phyloP scores from a whole-genome alignment of 2,888 invertebrate species.

The Cinara cedri region DNA sequence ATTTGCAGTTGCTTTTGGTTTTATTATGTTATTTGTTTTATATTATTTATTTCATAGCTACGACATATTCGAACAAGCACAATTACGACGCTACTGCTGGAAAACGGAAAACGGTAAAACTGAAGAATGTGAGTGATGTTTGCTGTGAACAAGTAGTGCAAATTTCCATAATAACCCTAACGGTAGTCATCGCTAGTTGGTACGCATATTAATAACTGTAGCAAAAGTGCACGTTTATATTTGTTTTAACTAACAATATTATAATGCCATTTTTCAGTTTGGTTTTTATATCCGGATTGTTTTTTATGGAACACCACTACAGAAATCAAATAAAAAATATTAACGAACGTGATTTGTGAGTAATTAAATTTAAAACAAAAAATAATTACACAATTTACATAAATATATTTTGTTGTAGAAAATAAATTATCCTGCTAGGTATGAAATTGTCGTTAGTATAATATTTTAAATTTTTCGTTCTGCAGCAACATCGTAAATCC shows the following conservation, averaged over 20 bases:
- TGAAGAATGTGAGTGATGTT: background rate
- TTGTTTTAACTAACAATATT: background rate
- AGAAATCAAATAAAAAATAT: conserved; percentile 14
- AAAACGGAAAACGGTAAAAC: conserved; percentile 7
- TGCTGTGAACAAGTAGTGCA: conserved; percentile 17
- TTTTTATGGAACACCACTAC: conserved; percentile 31
- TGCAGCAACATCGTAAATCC: background rate
- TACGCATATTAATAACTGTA: background rate
- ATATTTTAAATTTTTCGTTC: background rate
- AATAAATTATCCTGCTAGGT: too few species aligned
- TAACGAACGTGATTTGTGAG: conserved; percentile 34
- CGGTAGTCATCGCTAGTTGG: conserved; percentile 18
- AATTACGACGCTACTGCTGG: background rate
- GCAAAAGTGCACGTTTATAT: background rate
- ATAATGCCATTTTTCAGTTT: conserved; percentile 17
- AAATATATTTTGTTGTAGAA: too few species aligned
- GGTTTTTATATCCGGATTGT: conserved; percentile 26
- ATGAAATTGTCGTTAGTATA: too few species aligned
- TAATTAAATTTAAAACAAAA: background rate
- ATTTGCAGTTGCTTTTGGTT: too few species aligned
- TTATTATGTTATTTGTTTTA: background rate
- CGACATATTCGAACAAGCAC: background rate
- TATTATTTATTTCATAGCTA: background rate
- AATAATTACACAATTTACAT: too few species aligned
- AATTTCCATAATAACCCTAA: conserved; percentile 38